phyloP scores from a whole-genome alignment of 2,888 invertebrate species.

The Calameuta idolon region DNA sequence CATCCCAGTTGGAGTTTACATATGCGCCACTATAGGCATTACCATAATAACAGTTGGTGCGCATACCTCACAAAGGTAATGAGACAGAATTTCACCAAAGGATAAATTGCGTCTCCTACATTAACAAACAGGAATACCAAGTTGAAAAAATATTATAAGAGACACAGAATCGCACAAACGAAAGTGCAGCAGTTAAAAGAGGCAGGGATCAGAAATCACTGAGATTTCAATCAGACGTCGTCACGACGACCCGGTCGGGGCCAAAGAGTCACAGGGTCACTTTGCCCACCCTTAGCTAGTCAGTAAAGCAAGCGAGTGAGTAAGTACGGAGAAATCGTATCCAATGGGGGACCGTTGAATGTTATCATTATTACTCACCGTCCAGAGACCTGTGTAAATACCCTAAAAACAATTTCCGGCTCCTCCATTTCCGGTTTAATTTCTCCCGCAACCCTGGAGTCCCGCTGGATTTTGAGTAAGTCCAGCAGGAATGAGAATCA shows the following conservation, averaged over 20 bases:
- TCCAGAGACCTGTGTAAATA: slow-evolving; percentile 47
- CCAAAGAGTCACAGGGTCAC: slow-evolving; percentile 21
- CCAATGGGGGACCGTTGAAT: slow-evolving; percentile 26
- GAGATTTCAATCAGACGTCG: slow-evolving; percentile 55
- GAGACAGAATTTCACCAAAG: background rate
- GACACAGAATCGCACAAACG: background rate
- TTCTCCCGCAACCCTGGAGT: background rate
- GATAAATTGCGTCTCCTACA: background rate
- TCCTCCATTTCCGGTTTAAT: background rate
- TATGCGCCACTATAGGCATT: background rate
- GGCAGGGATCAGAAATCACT: slow-evolving; percentile 38
- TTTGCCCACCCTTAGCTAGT: slow-evolving; percentile 28
- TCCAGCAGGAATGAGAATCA: background rate
- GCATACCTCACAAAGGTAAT: background rate
- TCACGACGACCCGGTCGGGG: slow-evolving; percentile 38
- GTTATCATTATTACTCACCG: slow-evolving; percentile 43
- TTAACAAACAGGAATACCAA: background rate
- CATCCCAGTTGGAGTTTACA: background rate
- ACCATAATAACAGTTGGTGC: background rate
- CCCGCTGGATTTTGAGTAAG: background rate
- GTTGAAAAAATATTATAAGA: background rate
- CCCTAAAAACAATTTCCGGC: slow-evolving; percentile 22
- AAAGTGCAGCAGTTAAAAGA: background rate
- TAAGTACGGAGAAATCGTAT: slow-evolving; percentile 26
- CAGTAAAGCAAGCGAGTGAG: slow-evolving; percentile 20